Evolutionary conservation across 2,797 vertebrate genomes (phyloP).

Genomic region (Rhinella marina): DNA sequence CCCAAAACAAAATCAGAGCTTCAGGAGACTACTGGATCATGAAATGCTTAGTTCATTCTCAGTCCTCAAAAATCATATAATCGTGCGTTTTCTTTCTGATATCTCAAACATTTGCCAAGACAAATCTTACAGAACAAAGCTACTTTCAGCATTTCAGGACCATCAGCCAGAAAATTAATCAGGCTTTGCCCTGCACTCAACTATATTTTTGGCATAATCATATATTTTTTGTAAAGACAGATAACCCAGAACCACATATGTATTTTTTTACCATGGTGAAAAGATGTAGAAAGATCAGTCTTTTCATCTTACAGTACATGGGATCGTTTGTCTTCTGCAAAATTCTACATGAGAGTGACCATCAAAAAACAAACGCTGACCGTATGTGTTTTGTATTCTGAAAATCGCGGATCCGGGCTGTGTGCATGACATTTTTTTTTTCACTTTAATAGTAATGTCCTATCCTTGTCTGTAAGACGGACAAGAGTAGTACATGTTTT

Average conservation of each 20-base stretch:
- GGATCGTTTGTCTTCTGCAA: background rate
- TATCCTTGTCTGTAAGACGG: no score
- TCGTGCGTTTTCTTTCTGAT: conserved; percentile 40
- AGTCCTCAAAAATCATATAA: conserved; percentile 48
- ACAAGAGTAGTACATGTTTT: no score
- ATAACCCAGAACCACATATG: conserved; percentile 27
- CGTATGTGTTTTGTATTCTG: no score
- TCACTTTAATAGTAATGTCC: no score
- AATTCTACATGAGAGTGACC: background rate
- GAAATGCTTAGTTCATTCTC: conserved; percentile 35
- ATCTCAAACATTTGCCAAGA: conserved; percentile 46
- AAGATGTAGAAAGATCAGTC: background rate
- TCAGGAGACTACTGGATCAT: conserved; percentile 36
- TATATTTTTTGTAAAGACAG: conserved; percentile 33
- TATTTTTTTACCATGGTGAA: conserved; percentile 7
- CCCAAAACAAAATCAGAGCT: conserved; percentile 29
- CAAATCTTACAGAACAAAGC: conserved; percentile 56
- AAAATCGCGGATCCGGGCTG: no score
- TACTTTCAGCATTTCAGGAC: conserved; percentile 49
- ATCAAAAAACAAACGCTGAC: no score
- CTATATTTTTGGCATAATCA: conserved; percentile 45
- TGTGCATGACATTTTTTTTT: no score
- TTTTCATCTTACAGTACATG: background rate
- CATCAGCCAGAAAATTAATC: conserved; percentile 53
- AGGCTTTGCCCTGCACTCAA: conserved; percentile 51